Conservation (phyloP, 30 jellyfish, hydroid and myxozoan genomes). For the Hydractinia echinata region DNA sequence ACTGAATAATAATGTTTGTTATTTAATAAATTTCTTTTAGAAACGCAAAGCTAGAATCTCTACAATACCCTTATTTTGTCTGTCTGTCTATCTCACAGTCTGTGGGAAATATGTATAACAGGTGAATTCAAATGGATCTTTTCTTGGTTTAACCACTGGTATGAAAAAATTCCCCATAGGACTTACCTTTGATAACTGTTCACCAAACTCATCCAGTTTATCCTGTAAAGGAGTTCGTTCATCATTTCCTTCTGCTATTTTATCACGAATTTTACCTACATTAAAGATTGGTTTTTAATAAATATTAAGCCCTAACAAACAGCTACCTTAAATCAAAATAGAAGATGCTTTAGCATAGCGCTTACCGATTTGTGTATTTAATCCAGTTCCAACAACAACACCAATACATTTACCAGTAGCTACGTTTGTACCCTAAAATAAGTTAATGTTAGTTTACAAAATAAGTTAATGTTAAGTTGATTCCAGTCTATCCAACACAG, state of each 20-base stretch:
- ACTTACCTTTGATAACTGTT: constrained; percentile 81
- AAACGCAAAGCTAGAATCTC: background rate
- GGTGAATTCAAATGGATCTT: background rate
- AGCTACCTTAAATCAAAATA: background rate
- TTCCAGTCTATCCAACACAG: too few species aligned
- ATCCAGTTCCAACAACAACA: constrained; percentile 92
- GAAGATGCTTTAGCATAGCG: background rate
- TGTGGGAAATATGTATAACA: background rate
- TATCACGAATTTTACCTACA: constrained; percentile 80
- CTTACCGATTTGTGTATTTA: constrained; percentile 88
- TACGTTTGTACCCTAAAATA: constrained; percentile 80
- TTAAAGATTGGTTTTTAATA: background rate
- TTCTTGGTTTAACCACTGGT: background rate
- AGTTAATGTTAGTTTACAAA: too few species aligned
- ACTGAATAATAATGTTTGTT: too few species aligned
- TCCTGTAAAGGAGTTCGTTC: constrained; percentile 88
- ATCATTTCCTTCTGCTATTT: constrained; percentile 68
- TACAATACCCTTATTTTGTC: background rate
- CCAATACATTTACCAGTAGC: constrained; percentile 88
- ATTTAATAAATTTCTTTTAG: too few species aligned
- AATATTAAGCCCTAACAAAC: background rate
- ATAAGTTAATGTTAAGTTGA: too few species aligned
- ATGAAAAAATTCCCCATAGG: background rate
- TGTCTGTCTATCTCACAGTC: background rate
- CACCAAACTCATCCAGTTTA: constrained; percentile 97